Percentiles rank a stretch among this genome's conserved stretches.
These are phyloP conservation scores for Dolichomitus sp. DNA, from an alignment of 2,888 invertebrate genomes.

Conservation along the genomic window DNA sequence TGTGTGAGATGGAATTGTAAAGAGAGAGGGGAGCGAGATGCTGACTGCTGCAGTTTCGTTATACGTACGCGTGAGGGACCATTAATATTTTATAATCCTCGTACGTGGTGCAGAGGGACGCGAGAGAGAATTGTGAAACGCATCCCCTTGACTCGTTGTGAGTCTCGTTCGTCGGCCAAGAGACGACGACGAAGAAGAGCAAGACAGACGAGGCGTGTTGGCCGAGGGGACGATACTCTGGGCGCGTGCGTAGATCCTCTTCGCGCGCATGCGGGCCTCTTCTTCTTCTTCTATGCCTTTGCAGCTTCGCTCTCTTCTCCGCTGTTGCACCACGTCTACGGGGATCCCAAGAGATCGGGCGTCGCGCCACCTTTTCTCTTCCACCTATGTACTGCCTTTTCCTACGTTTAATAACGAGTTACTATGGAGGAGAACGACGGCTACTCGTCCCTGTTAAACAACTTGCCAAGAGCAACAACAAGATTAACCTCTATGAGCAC, in stretches of 20 bases:
- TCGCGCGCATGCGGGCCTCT: constrained; percentile 51
- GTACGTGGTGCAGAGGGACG: constrained; percentile 2
- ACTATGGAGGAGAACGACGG: neutral
- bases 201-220: neutral
- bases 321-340: constrained; percentile 21
- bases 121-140: constrained; percentile 7
- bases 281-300: constrained; percentile 12
- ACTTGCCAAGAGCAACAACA: constrained; percentile 14
- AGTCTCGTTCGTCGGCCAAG: constrained; percentile 10
- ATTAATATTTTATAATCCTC: constrained; percentile 43
- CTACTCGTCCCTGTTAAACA: neutral
- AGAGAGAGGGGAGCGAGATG: neutral
- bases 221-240: constrained; percentile 34
- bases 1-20: constrained; percentile 17
- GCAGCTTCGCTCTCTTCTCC: constrained; percentile 17
- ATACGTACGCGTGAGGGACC: constrained; percentile 20
- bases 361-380: constrained; percentile 41
- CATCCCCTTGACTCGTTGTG: constrained; percentile 32
- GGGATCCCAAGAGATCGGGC: constrained; percentile 25
- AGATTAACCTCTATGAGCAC: constrained; percentile 8
- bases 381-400: constrained; percentile 1
- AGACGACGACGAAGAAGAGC: constrained; percentile 5
- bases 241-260: constrained; percentile 50
- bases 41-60: constrained; percentile 10
- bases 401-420: neutral